These are phyloP conservation scores for Leuctra nigra DNA, from an alignment of 2,888 invertebrate species.

Conservation along the genomic window DNA sequence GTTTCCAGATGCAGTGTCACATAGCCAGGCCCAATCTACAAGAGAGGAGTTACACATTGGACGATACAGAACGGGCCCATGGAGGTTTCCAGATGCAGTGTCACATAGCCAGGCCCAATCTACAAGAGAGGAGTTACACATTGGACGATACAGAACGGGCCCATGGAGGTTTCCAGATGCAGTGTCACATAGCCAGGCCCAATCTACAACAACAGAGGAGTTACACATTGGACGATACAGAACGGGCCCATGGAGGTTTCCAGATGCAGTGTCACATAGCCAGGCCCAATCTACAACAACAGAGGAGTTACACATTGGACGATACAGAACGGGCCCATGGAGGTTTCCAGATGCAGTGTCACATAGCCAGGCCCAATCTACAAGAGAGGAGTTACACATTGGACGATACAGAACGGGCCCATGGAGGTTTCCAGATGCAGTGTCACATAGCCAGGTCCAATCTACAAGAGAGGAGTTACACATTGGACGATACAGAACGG, in stretches of 20 bases:
- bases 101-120: slow-evolving; percentile 72
- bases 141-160: too few species aligned
- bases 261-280: slow-evolving; percentile 64
- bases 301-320: slow-evolving; percentile 70
- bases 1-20: slow-evolving; percentile 61
- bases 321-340: slow-evolving; percentile 55
- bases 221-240: too few species aligned
- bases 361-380: slow-evolving; percentile 73
- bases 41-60: slow-evolving; percentile 67
- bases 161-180: too few species aligned
- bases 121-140: too few species aligned
- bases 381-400: too few species aligned
- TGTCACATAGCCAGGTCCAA: too few species aligned
- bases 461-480: too few species aligned
- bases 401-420: too few species aligned
- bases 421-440: too few species aligned
- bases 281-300: slow-evolving; percentile 58
- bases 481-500: too few species aligned
- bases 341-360: slow-evolving; percentile 53
- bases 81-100: slow-evolving; percentile 52
- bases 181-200: too few species aligned
- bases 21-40: slow-evolving; percentile 64
- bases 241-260: slow-evolving; percentile 46
- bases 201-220: too few species aligned
- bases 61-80: slow-evolving; percentile 57